phyloP scores from a whole-genome alignment of 2,797 vertebrate species.

The Poecilia wingei region DNA sequence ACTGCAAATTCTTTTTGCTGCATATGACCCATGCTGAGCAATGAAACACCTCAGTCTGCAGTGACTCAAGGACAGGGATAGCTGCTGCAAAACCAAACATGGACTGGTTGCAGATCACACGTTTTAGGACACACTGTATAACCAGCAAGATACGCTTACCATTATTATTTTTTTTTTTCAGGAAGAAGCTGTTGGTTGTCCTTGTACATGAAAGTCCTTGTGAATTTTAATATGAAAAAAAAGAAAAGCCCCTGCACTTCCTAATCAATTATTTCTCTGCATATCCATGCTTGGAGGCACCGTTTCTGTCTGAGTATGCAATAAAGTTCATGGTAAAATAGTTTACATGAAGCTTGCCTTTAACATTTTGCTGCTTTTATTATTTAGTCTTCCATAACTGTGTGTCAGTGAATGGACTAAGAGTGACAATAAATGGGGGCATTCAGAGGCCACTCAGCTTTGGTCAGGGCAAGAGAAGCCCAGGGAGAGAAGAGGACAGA shows the following conservation, averaged over 20 bases:
- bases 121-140: conserved; percentile 35
- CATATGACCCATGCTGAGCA: conserved; percentile 67
- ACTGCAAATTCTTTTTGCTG: conserved; percentile 59
- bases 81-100: conserved; percentile 69
- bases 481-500: not conserved
- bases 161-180: not conserved
- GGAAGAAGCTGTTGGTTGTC: not conserved
- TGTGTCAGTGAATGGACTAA: conserved; percentile 17
- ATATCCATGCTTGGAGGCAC: conserved; percentile 5
- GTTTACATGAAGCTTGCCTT: conserved; percentile 32
- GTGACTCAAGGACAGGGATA: conserved; percentile 60
- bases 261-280: conserved; percentile 5
- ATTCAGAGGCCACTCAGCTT: conserved; percentile 5
- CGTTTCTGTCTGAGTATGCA: not conserved
- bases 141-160: conserved; percentile 22
- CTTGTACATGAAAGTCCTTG: not conserved
- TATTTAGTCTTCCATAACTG: conserved; percentile 21
- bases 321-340: not conserved
- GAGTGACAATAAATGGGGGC: conserved; percentile 29
- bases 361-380: conserved; percentile 10
- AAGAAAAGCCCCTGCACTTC: conserved; percentile 18
- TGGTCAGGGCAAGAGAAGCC: conserved; percentile 16
- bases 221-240: conserved; percentile 1
- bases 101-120: conserved; percentile 51
- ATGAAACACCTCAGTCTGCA: conserved; percentile 65